Evolutionary conservation across 1,140 invertebrate genomes (phyloP).

Genomic region (Schlechtendalia chinensis): DNA sequence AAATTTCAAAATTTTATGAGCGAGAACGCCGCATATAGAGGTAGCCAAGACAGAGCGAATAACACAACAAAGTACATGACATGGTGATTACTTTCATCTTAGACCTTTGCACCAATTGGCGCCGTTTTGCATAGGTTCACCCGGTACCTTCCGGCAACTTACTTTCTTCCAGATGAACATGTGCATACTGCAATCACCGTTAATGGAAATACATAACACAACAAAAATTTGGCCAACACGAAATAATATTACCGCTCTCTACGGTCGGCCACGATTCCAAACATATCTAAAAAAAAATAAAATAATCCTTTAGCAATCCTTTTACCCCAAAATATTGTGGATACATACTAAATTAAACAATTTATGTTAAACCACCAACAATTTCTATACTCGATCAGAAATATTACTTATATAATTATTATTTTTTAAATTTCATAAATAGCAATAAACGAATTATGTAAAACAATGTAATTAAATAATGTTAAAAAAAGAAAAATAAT

Average conservation of each 20-base stretch:
- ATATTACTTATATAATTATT: no score
- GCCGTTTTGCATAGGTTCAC: slow-evolving; percentile 85
- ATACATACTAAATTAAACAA: no score
- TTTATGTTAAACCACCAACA: no score
- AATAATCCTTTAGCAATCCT: no score
- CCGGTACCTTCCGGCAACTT: slow-evolving; percentile 80
- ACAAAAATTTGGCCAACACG: slow-evolving; percentile 81
- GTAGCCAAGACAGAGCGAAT: slow-evolving; percentile 94
- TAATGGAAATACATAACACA: slow-evolving; percentile 89
- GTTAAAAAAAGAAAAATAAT: no score
- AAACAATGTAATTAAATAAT: no score
- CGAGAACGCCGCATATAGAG: slow-evolving; percentile 86
- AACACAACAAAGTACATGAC: slow-evolving; percentile 93
- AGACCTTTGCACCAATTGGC: slow-evolving; percentile 85
- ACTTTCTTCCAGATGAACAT: slow-evolving; percentile 90
- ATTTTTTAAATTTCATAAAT: no score
- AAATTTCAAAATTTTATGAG: slow-evolving; percentile 77
- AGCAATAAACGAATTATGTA: no score
- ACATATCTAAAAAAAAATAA: slow-evolving; percentile 56
- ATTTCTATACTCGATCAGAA: no score
- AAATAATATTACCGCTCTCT: slow-evolving; percentile 81
- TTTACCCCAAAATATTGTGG: not conserved
- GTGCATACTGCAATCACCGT: slow-evolving; percentile 86
- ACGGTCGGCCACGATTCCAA: slow-evolving; percentile 77
- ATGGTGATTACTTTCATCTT: slow-evolving; percentile 94